Evolutionary conservation across 2,888 invertebrate genomes (phyloP).

Genomic region (Pammene fasciana): DNA sequence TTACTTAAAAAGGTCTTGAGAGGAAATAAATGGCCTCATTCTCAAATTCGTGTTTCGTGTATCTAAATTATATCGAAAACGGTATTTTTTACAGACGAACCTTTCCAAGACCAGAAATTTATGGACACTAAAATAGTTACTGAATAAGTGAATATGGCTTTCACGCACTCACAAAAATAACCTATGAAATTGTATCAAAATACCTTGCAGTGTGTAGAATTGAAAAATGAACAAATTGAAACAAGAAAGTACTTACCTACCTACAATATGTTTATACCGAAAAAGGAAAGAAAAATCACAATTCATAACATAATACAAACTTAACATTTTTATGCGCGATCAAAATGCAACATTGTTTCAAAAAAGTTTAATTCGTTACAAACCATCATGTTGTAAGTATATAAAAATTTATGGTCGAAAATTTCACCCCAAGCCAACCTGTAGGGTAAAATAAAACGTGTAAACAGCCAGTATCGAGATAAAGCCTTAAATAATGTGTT

Average conservation of each 20-base stretch:
- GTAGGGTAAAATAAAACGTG: conserved; percentile 37
- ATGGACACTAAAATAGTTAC: too few relatives aligned
- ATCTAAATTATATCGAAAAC: not conserved
- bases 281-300: not conserved
- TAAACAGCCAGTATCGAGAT: conserved; percentile 43
- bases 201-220: too few relatives aligned
- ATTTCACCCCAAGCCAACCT: conserved; percentile 38
- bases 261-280: not conserved
- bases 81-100: not conserved
- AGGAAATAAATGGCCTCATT: not conserved
- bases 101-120: too few relatives aligned
- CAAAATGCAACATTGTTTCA: conserved; percentile 1
- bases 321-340: not conserved
- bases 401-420: conserved; percentile 47
- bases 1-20: conserved; percentile 45
- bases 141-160: too few relatives aligned
- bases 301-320: not conserved
- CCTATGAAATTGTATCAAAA: too few relatives aligned
- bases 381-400: conserved; percentile 41
- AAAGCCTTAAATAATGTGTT: conserved; percentile 41
- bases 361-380: conserved; percentile 9
- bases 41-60: not conserved
- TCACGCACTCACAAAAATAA: too few relatives aligned
- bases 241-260: too few relatives aligned
- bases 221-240: too few relatives aligned